Conservation (phyloP, 23 tunicate species). For the Diplosoma virens region DNA sequence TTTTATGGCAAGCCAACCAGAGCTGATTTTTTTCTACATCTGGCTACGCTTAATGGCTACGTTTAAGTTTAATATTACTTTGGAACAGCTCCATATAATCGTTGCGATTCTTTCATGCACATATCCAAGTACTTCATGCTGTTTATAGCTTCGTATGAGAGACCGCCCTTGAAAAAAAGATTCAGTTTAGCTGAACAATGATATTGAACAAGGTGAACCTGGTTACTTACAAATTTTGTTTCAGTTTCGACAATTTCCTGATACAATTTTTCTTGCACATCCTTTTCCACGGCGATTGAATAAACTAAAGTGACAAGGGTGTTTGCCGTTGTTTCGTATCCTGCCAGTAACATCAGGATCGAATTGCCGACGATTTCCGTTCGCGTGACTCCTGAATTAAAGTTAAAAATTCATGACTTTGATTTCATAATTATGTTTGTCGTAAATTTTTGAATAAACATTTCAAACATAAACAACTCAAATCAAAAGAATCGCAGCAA, state of each 20-base stretch:
- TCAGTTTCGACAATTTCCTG: conserved; percentile 56
- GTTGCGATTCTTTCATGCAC: conserved; percentile 72
- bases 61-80: conserved; percentile 41
- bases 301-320: conserved; percentile 48
- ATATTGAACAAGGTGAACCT: too few relatives aligned
- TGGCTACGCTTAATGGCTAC: too few relatives aligned
- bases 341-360: conserved; percentile 77
- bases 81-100: conserved; percentile 44
- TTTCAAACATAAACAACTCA: too few relatives aligned
- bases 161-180: conserved; percentile 50
- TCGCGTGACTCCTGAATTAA: conserved; percentile 53
- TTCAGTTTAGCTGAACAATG: too few relatives aligned
- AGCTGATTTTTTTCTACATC: too few relatives aligned
- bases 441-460: too few relatives aligned
- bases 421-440: too few relatives aligned
- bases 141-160: conserved; percentile 48
- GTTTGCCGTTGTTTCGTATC: conserved; percentile 76
- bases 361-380: conserved; percentile 70
- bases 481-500: too few relatives aligned
- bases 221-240: conserved; percentile 34
- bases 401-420: too few relatives aligned
- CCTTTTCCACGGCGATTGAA: conserved; percentile 56
- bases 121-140: conserved; percentile 54
- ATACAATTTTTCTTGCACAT: conserved; percentile 54
- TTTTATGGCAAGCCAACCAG: too few relatives aligned